Base-by-base conservation (phyloP, 2,797 vertebrate genomes). In the Sebastes iracundus region DNA sequence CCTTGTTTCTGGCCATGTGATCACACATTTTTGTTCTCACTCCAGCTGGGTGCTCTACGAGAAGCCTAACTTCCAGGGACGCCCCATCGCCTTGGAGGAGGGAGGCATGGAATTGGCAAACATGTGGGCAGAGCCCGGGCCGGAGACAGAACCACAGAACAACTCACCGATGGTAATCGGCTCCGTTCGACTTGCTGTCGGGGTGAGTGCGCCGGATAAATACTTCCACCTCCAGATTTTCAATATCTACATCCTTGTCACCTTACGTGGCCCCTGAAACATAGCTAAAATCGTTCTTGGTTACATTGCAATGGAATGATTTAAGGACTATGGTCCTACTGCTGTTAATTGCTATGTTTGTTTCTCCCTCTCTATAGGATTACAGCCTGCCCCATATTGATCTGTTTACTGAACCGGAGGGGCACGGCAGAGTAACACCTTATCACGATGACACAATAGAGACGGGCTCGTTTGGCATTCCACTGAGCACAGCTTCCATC, bases 31-130 rank as follows among this genome's bases (percentile, higher is more conserved):
- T 25, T 76, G 6, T 73, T 80, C 70, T 22, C 68, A 14, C 64
- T 84, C 58, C 92, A 99, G 98, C 90, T 99, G 98, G 98, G 88
- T 99, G 85, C 94, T 99, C 4, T 98, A 97, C 42, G 97, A 99
- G 87, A 97, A 97, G 80, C 97, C 97, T 7, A 95, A 96, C 90
- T 99, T 98, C 90, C 96, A 97, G 92, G 98, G 98, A 0, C 95
- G 96, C 22, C 93, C 92, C 75, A 92, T 99, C 55, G 95, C 97
- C 2, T 69, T 99, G 92, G 98, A 99, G 88, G 98, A 99, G 93
- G 97, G 97, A 61, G 91, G 90, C 68, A 46, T 91, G 22, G 97
- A 98, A 79, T 86, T 98, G 49, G 80, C 93, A 80, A 96, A 97
- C 64, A 81, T 96, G 80, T 99, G 98, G 98, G 94, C 92, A 72